phyloP scores from a whole-genome alignment of 2,888 invertebrate species.

The Orthosia gracilis region DNA sequence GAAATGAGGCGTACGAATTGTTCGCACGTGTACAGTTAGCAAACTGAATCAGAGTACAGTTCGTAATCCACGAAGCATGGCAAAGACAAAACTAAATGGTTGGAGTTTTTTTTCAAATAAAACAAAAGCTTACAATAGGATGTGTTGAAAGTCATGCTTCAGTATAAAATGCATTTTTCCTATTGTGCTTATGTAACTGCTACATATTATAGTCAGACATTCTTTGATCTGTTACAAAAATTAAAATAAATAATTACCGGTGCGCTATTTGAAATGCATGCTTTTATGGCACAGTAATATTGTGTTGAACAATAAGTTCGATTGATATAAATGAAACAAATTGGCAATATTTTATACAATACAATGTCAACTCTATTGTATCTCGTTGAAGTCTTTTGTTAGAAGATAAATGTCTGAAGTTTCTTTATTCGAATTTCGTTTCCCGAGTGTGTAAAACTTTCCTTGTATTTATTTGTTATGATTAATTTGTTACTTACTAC shows the following conservation, averaged over 20 bases:
- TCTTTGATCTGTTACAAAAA: too few species aligned
- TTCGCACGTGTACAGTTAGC: constrained; percentile 64
- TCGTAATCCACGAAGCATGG: constrained; percentile 58
- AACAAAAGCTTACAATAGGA: constrained; percentile 7
- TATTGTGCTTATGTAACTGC: not conserved
- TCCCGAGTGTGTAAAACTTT: not conserved
- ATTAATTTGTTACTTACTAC: not conserved
- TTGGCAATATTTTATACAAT: not conserved
- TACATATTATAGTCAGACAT: not conserved
- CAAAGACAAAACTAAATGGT: constrained; percentile 59
- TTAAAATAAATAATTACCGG: too few species aligned
- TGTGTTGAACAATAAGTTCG: too few species aligned
- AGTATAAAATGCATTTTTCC: not conserved
- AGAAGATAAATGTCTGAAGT: constrained; percentile 11
- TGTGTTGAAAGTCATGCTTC: not conserved
- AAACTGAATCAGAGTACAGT: constrained; percentile 63
- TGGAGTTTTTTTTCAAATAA: constrained; percentile 9
- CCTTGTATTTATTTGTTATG: not conserved
- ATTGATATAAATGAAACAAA: too few species aligned
- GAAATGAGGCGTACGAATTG: constrained; percentile 37
- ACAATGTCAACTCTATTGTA: not conserved
- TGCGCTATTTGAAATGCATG: too few species aligned
- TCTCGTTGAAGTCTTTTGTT: constrained; percentile 63
- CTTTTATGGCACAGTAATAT: not conserved
- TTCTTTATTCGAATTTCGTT: not conserved